Evolutionary conservation across 2,888 invertebrate genomes (phyloP), one percentile per base, ranked within the genome.

Genomic region (Heliconius aoede): DNA sequence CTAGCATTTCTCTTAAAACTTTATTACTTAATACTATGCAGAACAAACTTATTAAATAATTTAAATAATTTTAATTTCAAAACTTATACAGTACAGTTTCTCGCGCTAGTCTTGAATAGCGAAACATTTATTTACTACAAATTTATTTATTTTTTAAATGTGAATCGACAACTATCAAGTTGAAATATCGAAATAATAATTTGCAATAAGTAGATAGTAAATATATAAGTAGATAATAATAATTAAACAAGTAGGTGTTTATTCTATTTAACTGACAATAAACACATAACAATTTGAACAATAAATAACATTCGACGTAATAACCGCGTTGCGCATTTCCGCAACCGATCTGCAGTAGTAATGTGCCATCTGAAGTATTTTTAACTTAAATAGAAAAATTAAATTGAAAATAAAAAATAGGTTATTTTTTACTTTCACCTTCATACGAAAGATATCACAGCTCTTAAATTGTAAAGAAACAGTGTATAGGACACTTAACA

Each of bases 261-360:
- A 65, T 69, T 30, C 28, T 30, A 30, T 55, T 55, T 55, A n/a
- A 55, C n/a, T 51, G 51, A 30, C 30, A 69, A 30, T 30, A 69
- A 15, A 28, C 46, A 68, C 21, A 46, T 30, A 51, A 30, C n/a
- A 69, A 55, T 30, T n/a, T 24, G 55, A 69, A 69, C 55, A 32
- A 69, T 55, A 51, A 51, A 32, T 69, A 69, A n/a, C 51, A 51
- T 51, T 51, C 68, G 21, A 40, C 61, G 51, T 75, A 62, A 71
- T 32, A 51, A 28, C 69, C 69, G 75, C 62, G 61, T 62, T 75
- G 75, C 75, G 69, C 75, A 75, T 75, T 75, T 75, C 75, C 75
- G 75, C 62, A 62, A 36, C 46, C 62, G 75, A 75, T 71, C 75
- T 62, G 75, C 75, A 75, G 75, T 62, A 46, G 11, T 72, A 72